Evolutionary conservation across 2,888 invertebrate species (phyloP).

Genomic region (Cenopis cana): DNA sequence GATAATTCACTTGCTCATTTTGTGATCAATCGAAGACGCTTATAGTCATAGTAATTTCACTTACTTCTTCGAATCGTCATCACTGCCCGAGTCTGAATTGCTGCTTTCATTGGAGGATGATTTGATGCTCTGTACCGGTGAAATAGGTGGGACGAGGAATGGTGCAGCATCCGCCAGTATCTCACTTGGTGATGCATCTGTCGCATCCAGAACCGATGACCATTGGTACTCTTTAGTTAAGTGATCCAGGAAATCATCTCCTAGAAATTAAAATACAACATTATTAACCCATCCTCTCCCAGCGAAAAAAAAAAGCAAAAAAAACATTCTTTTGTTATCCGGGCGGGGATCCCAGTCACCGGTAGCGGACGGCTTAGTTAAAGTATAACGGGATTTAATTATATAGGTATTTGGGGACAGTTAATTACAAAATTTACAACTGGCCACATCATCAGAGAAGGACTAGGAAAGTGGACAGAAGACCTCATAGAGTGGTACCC

Average conservation of each 20-base stretch:
- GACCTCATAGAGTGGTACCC: too few species aligned
- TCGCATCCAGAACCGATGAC: constrained; percentile 74
- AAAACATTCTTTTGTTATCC: too few species aligned
- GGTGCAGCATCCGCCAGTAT: constrained; percentile 80
- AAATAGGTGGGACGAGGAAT: constrained; percentile 69
- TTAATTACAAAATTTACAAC: too few species aligned
- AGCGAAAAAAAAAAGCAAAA: too few species aligned
- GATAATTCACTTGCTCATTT: not conserved
- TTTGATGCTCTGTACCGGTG: constrained; percentile 70
- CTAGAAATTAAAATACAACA: constrained; percentile 54
- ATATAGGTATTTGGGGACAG: not conserved
- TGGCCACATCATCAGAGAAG: too few species aligned
- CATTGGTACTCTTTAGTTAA: constrained; percentile 74
- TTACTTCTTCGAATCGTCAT: constrained; percentile 81
- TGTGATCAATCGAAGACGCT: not conserved
- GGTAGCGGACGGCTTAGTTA: too few species aligned
- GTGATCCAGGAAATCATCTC: constrained; percentile 76
- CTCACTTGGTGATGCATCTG: constrained; percentile 80
- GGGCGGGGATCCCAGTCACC: too few species aligned
- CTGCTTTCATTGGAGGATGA: constrained; percentile 74
- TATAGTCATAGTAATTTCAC: too few species aligned
- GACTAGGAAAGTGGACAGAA: too few species aligned
- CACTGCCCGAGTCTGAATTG: constrained; percentile 78
- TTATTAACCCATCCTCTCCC: too few species aligned
- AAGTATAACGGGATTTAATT: too few species aligned